phyloP scores from a whole-genome alignment of 2,113 vertebrate species.

The Bufo bufo region DNA sequence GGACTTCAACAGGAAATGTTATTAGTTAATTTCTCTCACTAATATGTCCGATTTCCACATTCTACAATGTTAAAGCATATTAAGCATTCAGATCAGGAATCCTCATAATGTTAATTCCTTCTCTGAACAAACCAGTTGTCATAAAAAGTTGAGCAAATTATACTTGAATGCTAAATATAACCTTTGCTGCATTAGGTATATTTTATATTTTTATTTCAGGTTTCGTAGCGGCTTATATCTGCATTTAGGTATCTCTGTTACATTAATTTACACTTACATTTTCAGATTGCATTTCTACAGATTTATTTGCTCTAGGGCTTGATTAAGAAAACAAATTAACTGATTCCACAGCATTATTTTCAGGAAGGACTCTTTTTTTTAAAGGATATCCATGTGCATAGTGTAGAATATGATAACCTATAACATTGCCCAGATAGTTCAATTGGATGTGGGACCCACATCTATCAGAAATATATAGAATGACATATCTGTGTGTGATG shows the following conservation, averaged over 20 bases:
- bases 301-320: constrained; percentile 33
- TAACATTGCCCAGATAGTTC: neutral
- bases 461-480: no score
- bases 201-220: constrained; percentile 20
- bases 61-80: neutral
- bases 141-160: neutral
- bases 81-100: neutral
- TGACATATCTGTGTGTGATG: no score
- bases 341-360: neutral
- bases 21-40: no score
- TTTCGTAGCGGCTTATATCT: constrained; percentile 13
- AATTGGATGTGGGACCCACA: neutral
- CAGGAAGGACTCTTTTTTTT: neutral
- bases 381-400: neutral
- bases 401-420: neutral
- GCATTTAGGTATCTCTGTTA: neutral
- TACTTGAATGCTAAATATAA: constrained; percentile 15
- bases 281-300: constrained; percentile 11
- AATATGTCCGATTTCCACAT: no score
- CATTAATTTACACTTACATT: neutral
- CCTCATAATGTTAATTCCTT: neutral
- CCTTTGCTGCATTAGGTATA: neutral
- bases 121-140: neutral
- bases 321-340: constrained; percentile 45
- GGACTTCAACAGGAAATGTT: no score